Conservation (phyloP, 2,888 invertebrate genomes). For the Noctua comes region DNA sequence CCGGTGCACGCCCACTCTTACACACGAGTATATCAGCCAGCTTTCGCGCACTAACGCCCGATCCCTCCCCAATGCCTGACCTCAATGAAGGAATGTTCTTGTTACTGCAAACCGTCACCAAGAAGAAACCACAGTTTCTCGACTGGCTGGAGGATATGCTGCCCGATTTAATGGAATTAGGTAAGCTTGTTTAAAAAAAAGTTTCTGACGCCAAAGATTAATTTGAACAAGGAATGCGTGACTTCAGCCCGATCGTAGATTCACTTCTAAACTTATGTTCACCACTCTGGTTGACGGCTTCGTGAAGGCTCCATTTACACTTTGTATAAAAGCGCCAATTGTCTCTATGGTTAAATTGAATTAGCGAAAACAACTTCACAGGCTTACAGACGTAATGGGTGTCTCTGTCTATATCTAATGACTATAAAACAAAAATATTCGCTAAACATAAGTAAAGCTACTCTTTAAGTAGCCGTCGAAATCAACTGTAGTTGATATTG, state of each 20-base stretch:
- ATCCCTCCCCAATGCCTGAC: slow-evolving; percentile 92
- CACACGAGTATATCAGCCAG: slow-evolving; percentile 74
- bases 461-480: background rate
- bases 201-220: background rate
- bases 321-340: background rate
- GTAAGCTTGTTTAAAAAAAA: slow-evolving; percentile 65
- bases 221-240: background rate
- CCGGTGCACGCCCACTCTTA: slow-evolving; percentile 74
- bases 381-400: background rate
- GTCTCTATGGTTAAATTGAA: background rate
- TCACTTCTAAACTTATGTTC: background rate
- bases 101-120: slow-evolving; percentile 91
- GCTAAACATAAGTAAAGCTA: background rate
- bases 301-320: background rate
- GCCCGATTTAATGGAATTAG: slow-evolving; percentile 79
- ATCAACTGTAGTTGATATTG: background rate
- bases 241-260: background rate
- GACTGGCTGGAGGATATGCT: slow-evolving; percentile 81
- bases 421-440: background rate
- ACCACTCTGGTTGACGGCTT: background rate
- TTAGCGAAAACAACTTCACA: background rate
- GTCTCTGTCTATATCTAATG: background rate
- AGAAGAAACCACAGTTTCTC: slow-evolving; percentile 90
- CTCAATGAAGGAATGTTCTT: slow-evolving; percentile 93
- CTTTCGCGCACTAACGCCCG: slow-evolving; percentile 84